A percentile compares a stretch with the other conserved stretches of the same genome.
phyloP scores from a whole-genome alignment of 1,140 invertebrate species.

The Drosophila sproati region DNA sequence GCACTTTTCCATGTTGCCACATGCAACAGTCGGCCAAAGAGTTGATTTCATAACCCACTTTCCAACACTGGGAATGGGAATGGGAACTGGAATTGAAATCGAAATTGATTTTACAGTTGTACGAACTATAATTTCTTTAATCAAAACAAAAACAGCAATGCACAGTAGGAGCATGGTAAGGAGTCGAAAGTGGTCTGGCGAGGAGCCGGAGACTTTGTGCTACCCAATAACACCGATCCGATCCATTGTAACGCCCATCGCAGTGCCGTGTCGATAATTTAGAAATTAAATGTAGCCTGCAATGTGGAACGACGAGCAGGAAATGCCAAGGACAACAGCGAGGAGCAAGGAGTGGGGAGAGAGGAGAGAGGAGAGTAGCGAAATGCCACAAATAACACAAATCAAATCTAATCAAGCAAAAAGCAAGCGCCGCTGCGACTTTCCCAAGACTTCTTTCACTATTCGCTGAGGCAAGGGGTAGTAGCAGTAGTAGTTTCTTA shows the following conservation, averaged over 20 bases:
- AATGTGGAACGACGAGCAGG: conserved; percentile 11
- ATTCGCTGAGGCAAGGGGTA: conserved; percentile 46
- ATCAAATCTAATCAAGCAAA: conserved; percentile 79
- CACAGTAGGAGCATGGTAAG: conserved; percentile 27
- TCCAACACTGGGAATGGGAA: conserved; percentile 23
- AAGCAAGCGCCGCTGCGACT: conserved; percentile 55
- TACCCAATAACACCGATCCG: conserved; percentile 1
- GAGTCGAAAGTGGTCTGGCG: neutral
- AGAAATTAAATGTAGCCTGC: conserved; percentile 75
- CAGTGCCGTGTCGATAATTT: conserved; percentile 72
- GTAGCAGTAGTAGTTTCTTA: neutral
- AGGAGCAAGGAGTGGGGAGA: neutral
- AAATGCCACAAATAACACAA: conserved; percentile 80
- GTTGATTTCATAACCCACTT: neutral
- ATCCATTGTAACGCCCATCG: conserved; percentile 60
- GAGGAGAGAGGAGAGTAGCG: conserved; percentile 16
- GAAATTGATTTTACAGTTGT: neutral
- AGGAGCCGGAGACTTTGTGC: neutral
- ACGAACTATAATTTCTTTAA: conserved; percentile 69
- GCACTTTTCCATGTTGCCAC: conserved; percentile 17
- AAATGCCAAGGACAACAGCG: neutral
- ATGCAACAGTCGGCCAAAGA: conserved; percentile 16
- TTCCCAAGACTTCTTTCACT: conserved; percentile 52
- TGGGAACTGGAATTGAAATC: neutral
- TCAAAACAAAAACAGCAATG: conserved; percentile 76